Evolutionary conservation across 2,113 vertebrate genomes (phyloP), one percentile per base, ranked within the genome.

Genomic region (Ginglymostoma cirratum): DNA sequence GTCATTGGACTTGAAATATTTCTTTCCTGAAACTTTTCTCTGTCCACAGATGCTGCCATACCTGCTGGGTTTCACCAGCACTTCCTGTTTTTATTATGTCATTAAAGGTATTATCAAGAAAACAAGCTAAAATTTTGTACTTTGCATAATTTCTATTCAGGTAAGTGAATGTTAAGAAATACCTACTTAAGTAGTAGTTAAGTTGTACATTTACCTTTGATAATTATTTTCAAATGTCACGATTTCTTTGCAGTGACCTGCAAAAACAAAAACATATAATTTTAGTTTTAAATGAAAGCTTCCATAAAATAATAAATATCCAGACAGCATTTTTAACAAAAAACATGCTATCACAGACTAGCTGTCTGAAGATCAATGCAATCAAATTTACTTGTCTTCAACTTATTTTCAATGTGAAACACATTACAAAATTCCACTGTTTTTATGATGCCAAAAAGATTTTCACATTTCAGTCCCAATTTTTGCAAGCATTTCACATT

Each of bases 181-280:
- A n/a, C n/a, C n/a, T 17, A 65, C 17, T 90, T 66, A 65, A 92
- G 55, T 42, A n/a, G 34, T 90, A 66, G 0, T 55, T 61, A 83
- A 55, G 48, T 94, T 94, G 23, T 30, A 52, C 45, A 34, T 95
- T 95, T 95, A 95, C 94, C 94, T 95, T 95, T 48, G 52, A 72
- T 45, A 72, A 95, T 95, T 95, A 45, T 95, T 95, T 72, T 95
- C 69, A 45, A 42, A 66, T 17, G 94, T 94, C 67, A 94, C 30
- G 66, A 48, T 72, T 95, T 72, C 67, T 95, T 95, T 95, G 69
- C 69, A 95, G 34, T 72, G 42, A 95, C 76, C 94, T 95, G 94
- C 24, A 95, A 95, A 95, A 66, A 19, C 2, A 95, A 48, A 95
- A 76, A 72, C 70, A 72, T 69, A 48, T 34, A 1, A 0, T 72